Percentiles rank a stretch among this genome's conserved stretches.
phyloP scores from a whole-genome alignment of 2,113 vertebrate species.

The Salvelinus alpinus region DNA sequence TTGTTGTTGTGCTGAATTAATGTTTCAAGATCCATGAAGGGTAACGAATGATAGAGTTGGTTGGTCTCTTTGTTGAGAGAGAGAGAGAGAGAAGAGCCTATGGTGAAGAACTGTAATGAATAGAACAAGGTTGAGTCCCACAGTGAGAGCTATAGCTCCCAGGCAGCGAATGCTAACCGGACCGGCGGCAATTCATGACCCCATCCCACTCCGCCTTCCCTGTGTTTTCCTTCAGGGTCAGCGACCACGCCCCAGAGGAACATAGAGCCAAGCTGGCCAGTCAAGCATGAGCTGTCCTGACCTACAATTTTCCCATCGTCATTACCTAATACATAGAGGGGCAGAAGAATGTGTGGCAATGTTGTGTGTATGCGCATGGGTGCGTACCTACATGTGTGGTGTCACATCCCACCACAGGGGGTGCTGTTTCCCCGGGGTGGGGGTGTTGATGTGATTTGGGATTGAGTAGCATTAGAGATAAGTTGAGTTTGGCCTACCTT shows the following conservation, averaged over 20 bases:
- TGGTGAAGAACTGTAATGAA: slow-evolving; percentile 39
- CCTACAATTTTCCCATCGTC: slow-evolving; percentile 67
- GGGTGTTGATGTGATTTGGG: not conserved
- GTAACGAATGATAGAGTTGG: not conserved
- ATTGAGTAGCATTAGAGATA: too few species aligned
- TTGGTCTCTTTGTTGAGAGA: not conserved
- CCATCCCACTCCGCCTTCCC: slow-evolving; percentile 27
- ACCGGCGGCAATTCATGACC: slow-evolving; percentile 42
- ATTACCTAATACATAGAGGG: slow-evolving; percentile 53
- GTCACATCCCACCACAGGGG: not conserved
- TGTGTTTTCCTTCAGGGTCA: slow-evolving; percentile 70
- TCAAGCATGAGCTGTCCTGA: slow-evolving; percentile 65
- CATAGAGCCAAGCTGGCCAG: slow-evolving; percentile 61
- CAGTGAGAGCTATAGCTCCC: not conserved
- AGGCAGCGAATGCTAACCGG: slow-evolving; percentile 25
- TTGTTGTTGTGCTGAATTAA: not conserved
- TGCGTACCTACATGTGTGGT: not conserved
- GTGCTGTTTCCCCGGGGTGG: not conserved
- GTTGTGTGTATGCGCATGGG: not conserved
- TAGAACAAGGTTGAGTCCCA: slow-evolving; percentile 42
- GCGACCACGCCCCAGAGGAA: slow-evolving; percentile 56
- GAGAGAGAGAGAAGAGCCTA: not conserved
- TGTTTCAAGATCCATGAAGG: too few species aligned
- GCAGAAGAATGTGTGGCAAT: too few species aligned
- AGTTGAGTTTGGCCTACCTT: too few species aligned